Evolutionary conservation across 2,888 invertebrate species (phyloP).

Genomic region (Julus scandinavius): DNA sequence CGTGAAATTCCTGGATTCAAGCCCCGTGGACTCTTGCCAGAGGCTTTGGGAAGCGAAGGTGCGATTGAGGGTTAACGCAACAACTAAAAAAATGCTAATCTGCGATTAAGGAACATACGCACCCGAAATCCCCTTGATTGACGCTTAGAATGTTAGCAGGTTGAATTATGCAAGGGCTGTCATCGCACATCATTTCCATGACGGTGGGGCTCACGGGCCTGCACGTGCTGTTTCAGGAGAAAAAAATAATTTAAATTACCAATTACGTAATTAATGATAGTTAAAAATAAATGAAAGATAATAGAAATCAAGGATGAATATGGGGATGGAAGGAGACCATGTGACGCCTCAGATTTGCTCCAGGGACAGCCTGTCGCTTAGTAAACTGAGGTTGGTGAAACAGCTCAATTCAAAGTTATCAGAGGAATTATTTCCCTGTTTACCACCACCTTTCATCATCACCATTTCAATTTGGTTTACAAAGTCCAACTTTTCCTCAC

Average conservation of each 20-base stretch:
- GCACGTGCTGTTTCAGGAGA: conserved; percentile 66
- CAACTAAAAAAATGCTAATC: neutral
- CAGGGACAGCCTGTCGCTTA: neutral
- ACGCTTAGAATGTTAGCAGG: conserved; percentile 76
- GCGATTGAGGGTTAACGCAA: neutral
- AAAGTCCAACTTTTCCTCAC: no score
- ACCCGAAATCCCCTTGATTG: conserved; percentile 68
- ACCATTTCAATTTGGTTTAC: no score
- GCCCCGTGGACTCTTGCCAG: conserved; percentile 16
- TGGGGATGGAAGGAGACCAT: neutral
- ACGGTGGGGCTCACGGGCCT: conserved; percentile 62
- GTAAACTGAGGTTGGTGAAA: neutral
- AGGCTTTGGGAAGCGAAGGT: conserved; percentile 5
- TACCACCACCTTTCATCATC: neutral
- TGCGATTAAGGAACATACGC: conserved; percentile 42
- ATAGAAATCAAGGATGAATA: conserved; percentile 1
- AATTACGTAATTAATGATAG: neutral
- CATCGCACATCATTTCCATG: conserved; percentile 75
- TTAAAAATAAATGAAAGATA: neutral
- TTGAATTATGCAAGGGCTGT: conserved; percentile 80
- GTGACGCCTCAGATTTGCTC: neutral
- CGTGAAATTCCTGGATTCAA: neutral
- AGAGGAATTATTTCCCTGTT: neutral
- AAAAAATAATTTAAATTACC: conserved; percentile 48
- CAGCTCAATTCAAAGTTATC: neutral